Base-by-base conservation (phyloP, 2,888 invertebrate genomes). In the Papilio elwesi region DNA sequence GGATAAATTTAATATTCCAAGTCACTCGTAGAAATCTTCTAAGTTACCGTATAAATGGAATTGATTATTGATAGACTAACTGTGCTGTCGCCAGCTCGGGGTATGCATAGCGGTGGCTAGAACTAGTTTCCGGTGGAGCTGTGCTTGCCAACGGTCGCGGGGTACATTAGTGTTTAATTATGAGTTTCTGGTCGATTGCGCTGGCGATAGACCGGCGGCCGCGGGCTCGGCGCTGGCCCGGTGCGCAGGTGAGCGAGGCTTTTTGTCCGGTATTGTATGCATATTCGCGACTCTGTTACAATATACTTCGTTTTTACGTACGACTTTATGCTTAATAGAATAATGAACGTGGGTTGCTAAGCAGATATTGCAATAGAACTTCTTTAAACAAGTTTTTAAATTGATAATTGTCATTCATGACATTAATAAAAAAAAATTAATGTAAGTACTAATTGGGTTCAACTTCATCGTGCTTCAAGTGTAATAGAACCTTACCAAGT, bases 251-350 rank as follows among this genome's bases (percentile, higher is more conserved):
- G 66, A 12, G 51, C 48, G 49, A 15, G 38, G 15, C 38, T 51
- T 72, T 62, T 72, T 72, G 13, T 62, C 13, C 16, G 43, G 62
- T 15, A 72, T 72, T 72, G 68, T 72, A 72, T 72, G 67, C 68
- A 62, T 53, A 68, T 68, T 43, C 11, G 26, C 16, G 49, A 38
- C 51, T 53, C 49, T 49, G 36, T 49, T 36, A 65, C 49, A 13
- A 65, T 51, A 65, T 65, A 65, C 51, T 9, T n/a, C 43, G 5
- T 62, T 62, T 43, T 62, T 62, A 43, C 43, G 43, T 43, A n/a
- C 43, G n/a, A 38, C 59, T 62, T 62, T 62, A 43, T 62, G 59
- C 59, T 43, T n/a, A 62, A n/a, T 62, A 38, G 59, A 59, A 59
- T 38, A 62, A 62, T 13, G n/a, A 62, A 10, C 10, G 15, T 13